These are phyloP conservation scores for Gortyna flavago DNA, from an alignment of 2,888 invertebrate species.

Conservation along the genomic window DNA sequence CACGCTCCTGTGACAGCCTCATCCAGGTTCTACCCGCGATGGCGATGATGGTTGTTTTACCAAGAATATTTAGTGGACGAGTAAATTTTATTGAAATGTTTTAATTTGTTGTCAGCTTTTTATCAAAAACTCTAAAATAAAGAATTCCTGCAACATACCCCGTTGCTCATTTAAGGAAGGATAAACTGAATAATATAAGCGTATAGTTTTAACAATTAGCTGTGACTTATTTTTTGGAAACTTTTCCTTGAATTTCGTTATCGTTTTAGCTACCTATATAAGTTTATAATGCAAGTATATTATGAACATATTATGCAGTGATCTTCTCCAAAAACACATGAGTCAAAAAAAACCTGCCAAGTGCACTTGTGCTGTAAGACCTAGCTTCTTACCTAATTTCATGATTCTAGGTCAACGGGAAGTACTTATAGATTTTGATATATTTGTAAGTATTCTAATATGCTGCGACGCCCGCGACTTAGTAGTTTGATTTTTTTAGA, in stretches of 20 bases:
- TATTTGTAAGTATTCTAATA: neutral
- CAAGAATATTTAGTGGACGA: neutral
- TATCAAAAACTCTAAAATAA: neutral
- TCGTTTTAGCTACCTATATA: neutral
- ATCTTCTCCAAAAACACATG: too few species aligned
- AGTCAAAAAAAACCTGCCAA: neutral
- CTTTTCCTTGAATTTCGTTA: constrained; percentile 36
- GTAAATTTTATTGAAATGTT: neutral
- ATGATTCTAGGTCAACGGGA: neutral
- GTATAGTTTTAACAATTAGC: neutral
- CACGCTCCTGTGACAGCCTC: too few species aligned
- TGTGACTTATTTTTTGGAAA: constrained; percentile 14
- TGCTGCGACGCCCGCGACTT: neutral
- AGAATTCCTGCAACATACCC: constrained; percentile 5
- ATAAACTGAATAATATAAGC: constrained; percentile 23
- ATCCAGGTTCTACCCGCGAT: too few species aligned
- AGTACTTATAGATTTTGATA: neutral
- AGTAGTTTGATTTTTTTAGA: neutral
- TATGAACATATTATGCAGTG: neutral
- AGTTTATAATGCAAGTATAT: neutral
- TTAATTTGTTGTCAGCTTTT: neutral
- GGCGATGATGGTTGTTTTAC: neutral
- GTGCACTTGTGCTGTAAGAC: too few species aligned
- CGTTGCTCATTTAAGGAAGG: constrained; percentile 30
- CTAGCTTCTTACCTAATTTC: neutral